These are phyloP conservation scores for Agrochola circellaris DNA, from an alignment of 2,888 invertebrate genomes.

Conservation along the genomic window DNA sequence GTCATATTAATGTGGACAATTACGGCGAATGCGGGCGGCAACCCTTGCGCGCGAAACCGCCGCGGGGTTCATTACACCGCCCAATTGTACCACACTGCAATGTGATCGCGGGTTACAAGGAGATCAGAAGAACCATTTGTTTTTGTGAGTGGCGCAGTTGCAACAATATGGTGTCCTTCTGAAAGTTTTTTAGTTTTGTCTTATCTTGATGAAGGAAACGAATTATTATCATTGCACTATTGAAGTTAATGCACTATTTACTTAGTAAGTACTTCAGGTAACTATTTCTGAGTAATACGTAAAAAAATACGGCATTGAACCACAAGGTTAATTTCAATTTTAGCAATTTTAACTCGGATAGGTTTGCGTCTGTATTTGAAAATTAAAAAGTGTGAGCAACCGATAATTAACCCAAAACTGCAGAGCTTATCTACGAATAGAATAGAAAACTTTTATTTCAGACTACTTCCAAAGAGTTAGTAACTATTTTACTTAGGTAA, in stretches of 20 bases:
- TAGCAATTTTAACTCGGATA: neutral
- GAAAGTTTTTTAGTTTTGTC: neutral
- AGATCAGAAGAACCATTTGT: conserved; percentile 28
- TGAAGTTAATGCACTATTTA: too few relatives aligned
- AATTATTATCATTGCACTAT: neutral
- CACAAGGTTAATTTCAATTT: too few relatives aligned
- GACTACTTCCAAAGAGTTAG: too few relatives aligned
- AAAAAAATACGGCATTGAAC: neutral
- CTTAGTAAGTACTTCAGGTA: too few relatives aligned
- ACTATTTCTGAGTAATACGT: neutral
- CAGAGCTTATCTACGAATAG: neutral
- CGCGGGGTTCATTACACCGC: conserved; percentile 76
- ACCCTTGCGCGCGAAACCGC: conserved; percentile 79
- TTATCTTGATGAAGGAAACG: neutral
- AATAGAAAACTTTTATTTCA: too few relatives aligned
- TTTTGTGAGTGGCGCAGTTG: neutral
- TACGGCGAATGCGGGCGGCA: conserved; percentile 84
- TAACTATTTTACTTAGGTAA: too few relatives aligned
- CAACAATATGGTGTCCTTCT: neutral
- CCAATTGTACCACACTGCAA: conserved; percentile 64
- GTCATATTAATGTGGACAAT: conserved; percentile 89
- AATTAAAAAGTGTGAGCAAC: neutral
- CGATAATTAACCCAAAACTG: neutral
- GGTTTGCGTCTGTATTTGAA: neutral
- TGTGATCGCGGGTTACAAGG: neutral